These are phyloP conservation scores for Perdita meconis DNA, from an alignment of 2,888 invertebrate species.

Conservation along the genomic window DNA sequence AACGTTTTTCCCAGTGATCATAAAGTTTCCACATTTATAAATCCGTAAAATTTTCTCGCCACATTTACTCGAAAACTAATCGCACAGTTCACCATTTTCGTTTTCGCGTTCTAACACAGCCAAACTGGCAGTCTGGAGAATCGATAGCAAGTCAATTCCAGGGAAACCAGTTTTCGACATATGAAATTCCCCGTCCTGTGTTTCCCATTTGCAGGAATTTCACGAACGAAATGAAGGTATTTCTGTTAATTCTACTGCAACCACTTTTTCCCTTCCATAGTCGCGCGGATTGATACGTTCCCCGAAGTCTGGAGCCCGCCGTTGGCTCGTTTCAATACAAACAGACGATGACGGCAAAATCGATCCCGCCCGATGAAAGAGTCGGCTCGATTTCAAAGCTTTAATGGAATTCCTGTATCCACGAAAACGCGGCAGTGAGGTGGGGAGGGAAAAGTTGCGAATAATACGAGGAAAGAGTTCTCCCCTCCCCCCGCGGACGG, in stretches of 20 bases:
- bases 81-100: no score
- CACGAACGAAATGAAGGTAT: background rate
- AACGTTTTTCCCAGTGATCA: no score
- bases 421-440: no score
- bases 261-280: background rate
- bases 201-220: background rate
- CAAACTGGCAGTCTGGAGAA: background rate
- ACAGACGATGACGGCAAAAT: conserved; percentile 49
- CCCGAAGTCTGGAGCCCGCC: conserved; percentile 21
- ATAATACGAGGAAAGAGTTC: conserved; percentile 25
- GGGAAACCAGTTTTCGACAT: background rate
- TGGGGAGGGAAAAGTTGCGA: conserved; percentile 23
- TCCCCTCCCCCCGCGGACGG: background rate
- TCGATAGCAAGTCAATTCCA: background rate
- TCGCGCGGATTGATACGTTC: conserved; percentile 44
- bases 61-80: no score
- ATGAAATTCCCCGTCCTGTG: background rate
- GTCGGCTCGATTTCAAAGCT: conserved; percentile 49
- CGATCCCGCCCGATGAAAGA: conserved; percentile 52
- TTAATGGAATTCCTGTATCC: conserved; percentile 54
- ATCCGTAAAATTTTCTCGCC: no score
- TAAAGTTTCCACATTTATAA: no score
- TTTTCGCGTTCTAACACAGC: background rate
- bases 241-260: conserved; percentile 21
- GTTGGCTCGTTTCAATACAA: conserved; percentile 47